phyloP scores from a whole-genome alignment of 1,140 invertebrate species.

The Drosophila trapezifrons region DNA sequence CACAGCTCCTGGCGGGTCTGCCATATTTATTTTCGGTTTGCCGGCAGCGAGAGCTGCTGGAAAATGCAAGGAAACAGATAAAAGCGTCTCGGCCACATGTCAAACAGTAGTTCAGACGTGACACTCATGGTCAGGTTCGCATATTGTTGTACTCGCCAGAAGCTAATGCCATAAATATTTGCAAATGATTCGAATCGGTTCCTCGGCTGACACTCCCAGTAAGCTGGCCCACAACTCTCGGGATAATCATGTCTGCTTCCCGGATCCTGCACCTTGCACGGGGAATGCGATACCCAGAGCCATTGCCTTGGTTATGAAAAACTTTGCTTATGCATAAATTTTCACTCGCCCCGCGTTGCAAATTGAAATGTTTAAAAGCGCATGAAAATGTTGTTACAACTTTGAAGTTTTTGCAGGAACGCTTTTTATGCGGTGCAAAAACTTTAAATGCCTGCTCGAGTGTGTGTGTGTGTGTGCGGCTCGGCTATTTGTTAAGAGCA shows the following conservation, averaged over 20 bases:
- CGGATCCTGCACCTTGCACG: not conserved
- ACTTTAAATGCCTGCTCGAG: conserved; percentile 47
- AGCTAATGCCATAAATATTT: conserved; percentile 17
- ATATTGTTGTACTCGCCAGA: conserved; percentile 17
- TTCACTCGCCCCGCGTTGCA: conserved; percentile 37
- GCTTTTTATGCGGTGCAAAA: conserved; percentile 46
- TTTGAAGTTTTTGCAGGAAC: conserved; percentile 63
- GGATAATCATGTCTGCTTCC: conserved; percentile 13
- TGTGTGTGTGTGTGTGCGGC: conserved; percentile 19
- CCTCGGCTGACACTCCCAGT: not conserved
- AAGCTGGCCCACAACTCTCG: not conserved
- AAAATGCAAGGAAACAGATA: conserved; percentile 8
- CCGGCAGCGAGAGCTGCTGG: conserved; percentile 2
- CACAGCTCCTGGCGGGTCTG: conserved; percentile 15
- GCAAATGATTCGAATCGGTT: conserved; percentile 1
- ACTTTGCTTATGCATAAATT: conserved; percentile 80
- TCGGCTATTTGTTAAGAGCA: conserved; percentile 52
- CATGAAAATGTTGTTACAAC: conserved; percentile 79
- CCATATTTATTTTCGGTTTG: conserved; percentile 28
- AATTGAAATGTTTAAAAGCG: conserved; percentile 80
- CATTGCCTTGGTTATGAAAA: conserved; percentile 55
- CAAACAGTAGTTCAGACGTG: conserved; percentile 41
- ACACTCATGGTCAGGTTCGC: conserved; percentile 27
- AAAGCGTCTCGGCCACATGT: conserved; percentile 32
- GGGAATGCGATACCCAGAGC: conserved; percentile 10